Base-by-base conservation (phyloP, 1,140 invertebrate genomes). In the Diabrotica undecimpunctata region DNA sequence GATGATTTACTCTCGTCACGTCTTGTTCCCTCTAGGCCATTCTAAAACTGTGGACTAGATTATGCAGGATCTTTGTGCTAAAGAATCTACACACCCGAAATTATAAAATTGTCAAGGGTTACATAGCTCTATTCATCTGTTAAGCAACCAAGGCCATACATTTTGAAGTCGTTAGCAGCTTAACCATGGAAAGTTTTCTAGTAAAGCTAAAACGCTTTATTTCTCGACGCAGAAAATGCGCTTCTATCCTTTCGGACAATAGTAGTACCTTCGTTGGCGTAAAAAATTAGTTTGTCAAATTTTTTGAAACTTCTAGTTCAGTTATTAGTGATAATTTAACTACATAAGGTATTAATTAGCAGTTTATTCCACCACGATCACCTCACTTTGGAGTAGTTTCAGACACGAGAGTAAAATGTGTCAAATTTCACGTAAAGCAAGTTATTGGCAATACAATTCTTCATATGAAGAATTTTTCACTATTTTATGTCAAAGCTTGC, bases 321-420 rank as follows among this genome's bases (percentile, higher is more conserved):
- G 11, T 4, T 35, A n/a, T 66, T n/a, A 35, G 7, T 51, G 25
- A 35, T 4, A 5, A 7, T n/a, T 53, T 57, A n/a, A 36, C 9
- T n/a, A 52, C 63, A 7, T 14, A 59, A 50, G 37, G 37, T 8
- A 54, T 67, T 9, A 38, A 50, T 13, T 68, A 63, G 66, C 41
- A 50, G 10, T 68, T 68, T 41, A 77, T 81, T 7, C 62, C 71
- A 14, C 75, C 81, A 36, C 11, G 59, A 6, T 74, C 78, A 12
- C 75, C 77, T 7, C 75, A 80, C 70, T 80, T 82, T 65, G 79
- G 80, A 35, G 79, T 79, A 7, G 25, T 79, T 13, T 80, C 77
- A 72, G 81, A 82, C 66, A 65, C 74, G 3, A 75, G 70, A 2
- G 72, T 82, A 0, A 79, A 79, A 67, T 68, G 65, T 13, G 67